These are phyloP conservation scores for Laticauda laticaudata DNA, from an alignment of 2,113 vertebrate species.

Conservation along the genomic window DNA sequence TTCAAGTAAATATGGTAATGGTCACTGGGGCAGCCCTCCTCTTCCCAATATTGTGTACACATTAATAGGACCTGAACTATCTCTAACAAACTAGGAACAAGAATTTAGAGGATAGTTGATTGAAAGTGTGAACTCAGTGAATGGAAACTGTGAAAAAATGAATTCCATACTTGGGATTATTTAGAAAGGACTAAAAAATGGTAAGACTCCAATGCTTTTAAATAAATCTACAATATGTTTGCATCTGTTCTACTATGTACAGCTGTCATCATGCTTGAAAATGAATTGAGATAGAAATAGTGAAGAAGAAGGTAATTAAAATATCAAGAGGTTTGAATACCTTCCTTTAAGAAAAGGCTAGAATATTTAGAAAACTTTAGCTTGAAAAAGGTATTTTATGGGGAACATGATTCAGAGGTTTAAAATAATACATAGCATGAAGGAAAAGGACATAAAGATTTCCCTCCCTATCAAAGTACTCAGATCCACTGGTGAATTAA, in stretches of 20 bases:
- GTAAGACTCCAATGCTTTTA: not conserved
- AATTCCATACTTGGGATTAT: not conserved
- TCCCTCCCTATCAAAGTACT: not conserved
- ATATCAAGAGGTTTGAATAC: not conserved
- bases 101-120: not conserved
- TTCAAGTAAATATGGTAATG: not conserved
- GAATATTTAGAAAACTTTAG: not conserved
- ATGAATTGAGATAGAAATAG: not conserved
- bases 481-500: not conserved
- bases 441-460: not conserved
- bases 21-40: not conserved
- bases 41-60: not conserved
- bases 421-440: not conserved
- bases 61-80: not conserved
- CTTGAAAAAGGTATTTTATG: not conserved
- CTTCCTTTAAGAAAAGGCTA: not conserved
- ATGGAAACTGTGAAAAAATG: not conserved
- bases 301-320: not conserved
- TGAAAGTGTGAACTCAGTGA: not conserved
- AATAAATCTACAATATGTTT: not conserved
- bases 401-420: not conserved
- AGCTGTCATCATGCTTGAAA: not conserved
- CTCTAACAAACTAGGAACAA: not conserved
- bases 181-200: not conserved
- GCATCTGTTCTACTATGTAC: not conserved